Percentiles rank a stretch among this genome's conserved stretches.
phyloP scores from a whole-genome alignment of 2,113 vertebrate genomes.

The Tamias sibiricus region DNA sequence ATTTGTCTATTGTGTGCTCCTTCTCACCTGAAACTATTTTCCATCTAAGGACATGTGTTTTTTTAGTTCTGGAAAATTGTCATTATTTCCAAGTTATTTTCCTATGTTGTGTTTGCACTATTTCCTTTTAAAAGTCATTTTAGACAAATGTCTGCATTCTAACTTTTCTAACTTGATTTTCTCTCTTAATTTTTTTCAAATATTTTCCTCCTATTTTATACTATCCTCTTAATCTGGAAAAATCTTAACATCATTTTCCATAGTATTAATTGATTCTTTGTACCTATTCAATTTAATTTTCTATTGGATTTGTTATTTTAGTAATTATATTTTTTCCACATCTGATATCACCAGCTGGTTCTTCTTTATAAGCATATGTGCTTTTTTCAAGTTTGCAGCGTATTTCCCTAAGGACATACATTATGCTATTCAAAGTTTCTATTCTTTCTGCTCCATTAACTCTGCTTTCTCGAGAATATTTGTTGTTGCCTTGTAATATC shows the following conservation, averaged over 20 bases:
- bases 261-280: conserved; percentile 1
- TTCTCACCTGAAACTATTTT: neutral
- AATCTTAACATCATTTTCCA: conserved; percentile 29
- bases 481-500: neutral
- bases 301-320: neutral
- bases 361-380: conserved; percentile 49
- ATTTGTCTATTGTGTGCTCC: neutral
- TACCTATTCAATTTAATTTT: neutral
- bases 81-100: neutral
- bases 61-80: neutral
- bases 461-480: neutral
- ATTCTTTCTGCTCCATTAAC: conserved; percentile 37
- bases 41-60: neutral
- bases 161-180: neutral
- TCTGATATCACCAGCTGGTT: conserved; percentile 25
- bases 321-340: conserved; percentile 53
- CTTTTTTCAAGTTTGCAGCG: neutral
- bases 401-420: conserved; percentile 29
- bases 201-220: neutral
- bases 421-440: conserved; percentile 38
- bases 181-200: neutral
- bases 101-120: neutral
- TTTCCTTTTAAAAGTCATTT: neutral
- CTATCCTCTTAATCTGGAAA: neutral
- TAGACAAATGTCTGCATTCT: neutral